Evolutionary conservation across 2,113 vertebrate genomes (phyloP), one percentile per base, ranked within the genome.

Genomic region (Talpa occidentalis): DNA sequence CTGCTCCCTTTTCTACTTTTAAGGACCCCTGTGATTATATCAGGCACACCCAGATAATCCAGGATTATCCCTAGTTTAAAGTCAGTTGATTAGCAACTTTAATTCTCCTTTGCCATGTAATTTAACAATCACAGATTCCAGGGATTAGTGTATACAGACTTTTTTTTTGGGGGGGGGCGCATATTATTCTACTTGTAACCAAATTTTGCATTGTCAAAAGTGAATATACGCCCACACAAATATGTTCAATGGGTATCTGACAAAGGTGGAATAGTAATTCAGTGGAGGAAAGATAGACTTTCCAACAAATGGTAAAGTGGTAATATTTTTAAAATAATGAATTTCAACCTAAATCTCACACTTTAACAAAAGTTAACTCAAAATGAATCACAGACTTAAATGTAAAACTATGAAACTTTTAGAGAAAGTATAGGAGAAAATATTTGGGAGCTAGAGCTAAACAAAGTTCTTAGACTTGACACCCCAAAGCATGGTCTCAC

Each of bases 151-250:
- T 21, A 79, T 10, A 69, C 26, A 79, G 15, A 52, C 16, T 52
- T 6, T 42, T 69, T 24, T 70, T 32, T 59, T 54, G 15, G 15
- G 52, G 60, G 28, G 74, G 49, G 44, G 28, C 49, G 62, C 3
- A 6, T 30, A 67, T 59, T 90, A 78, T 86, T 60, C 73, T 89
- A 69, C 26, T 40, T 49, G 69, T 32, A 60, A 83, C 32, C 80
- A 60, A 56, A 69, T 76, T 94, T 76, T 92, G n/a, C 32, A 56
- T 76, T 88, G 82, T 88, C 92, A 80, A 93, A 93, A 70, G 81
- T 69, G 6, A 92, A 62, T 76, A 91, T 49, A 88, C 6, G 69
- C 40, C 32, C 35, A 84, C 35, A 88, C 12, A 83, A 77, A 88
- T 77, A 92, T 54, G 6, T 1, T 54, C 17, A 62, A 78, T n/a